Percentiles rank a stretch among this genome's conserved stretches.
phyloP scores from a whole-genome alignment of 2,797 vertebrate genomes.

The Tinamus major region DNA sequence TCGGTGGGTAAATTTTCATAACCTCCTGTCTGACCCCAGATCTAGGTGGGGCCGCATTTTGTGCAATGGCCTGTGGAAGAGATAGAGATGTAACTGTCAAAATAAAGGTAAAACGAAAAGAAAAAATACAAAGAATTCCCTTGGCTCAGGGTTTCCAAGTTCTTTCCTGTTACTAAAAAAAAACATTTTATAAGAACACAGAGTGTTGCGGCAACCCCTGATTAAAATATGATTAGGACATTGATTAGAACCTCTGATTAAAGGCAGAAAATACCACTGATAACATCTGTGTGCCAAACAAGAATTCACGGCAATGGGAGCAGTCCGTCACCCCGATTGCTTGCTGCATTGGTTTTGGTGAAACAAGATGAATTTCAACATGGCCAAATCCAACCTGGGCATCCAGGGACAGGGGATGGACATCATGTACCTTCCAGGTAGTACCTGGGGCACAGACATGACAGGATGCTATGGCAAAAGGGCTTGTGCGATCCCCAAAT shows the following conservation, averaged over 20 bases:
- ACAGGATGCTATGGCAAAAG: not conserved
- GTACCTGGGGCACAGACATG: not conserved
- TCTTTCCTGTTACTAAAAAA: constrained; percentile 14
- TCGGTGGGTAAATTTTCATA: constrained; percentile 45
- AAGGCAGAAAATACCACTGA: not conserved
- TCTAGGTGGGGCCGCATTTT: not conserved
- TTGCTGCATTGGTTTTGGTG: not conserved
- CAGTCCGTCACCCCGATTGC: not conserved
- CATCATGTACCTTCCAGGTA: not conserved
- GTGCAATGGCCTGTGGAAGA: not conserved
- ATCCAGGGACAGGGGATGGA: not conserved
- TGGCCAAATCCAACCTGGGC: not conserved
- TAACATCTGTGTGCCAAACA: not conserved
- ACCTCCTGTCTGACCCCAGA: constrained; percentile 39
- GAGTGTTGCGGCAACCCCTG: not conserved
- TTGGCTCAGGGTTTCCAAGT: constrained; percentile 17
- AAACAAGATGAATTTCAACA: not conserved
- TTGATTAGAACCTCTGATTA: constrained; percentile 4
- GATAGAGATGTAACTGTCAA: constrained; percentile 36
- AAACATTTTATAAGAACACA: not conserved
- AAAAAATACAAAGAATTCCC: not conserved
- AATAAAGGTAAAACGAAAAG: constrained; percentile 50
- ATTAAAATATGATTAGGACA: not conserved
- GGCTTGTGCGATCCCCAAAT: not conserved
- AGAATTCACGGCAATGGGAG: not conserved